A percentile compares a stretch with the other conserved stretches of the same genome.
phyloP scores from a whole-genome alignment of 2,888 invertebrate species.

The Helobdella robusta region DNA sequence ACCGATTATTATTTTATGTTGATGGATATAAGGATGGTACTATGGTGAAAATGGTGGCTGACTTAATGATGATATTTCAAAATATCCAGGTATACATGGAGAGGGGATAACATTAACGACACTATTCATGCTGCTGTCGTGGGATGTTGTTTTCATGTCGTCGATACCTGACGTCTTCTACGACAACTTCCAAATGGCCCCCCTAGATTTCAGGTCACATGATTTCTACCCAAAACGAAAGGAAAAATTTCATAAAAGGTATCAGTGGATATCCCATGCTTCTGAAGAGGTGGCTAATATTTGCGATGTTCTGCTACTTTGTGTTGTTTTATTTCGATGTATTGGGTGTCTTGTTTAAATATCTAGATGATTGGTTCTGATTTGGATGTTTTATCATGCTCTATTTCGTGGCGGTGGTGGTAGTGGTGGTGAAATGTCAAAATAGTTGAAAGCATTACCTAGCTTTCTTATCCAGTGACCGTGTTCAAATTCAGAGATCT shows the following conservation, averaged over 20 bases:
- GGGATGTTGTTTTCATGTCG: constrained; percentile 64
- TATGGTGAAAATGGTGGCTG: neutral
- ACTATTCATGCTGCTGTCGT: constrained; percentile 63
- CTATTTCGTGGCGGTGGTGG: neutral
- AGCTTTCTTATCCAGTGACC: neutral
- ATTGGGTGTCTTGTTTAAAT: neutral
- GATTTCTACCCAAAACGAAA: constrained; percentile 62
- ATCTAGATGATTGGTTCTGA: neutral
- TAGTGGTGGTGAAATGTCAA: neutral
- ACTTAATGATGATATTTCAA: neutral
- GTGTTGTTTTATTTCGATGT: too few species aligned
- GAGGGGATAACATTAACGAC: constrained; percentile 61
- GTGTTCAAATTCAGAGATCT: neutral
- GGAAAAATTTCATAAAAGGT: constrained; percentile 28
- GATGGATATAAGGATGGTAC: neutral
- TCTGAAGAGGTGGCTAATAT: too few species aligned
- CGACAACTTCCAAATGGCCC: constrained; percentile 60
- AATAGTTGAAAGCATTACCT: neutral
- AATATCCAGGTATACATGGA: constrained; percentile 59
- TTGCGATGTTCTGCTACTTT: too few species aligned
- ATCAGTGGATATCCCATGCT: too few species aligned
- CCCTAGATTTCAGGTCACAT: constrained; percentile 62
- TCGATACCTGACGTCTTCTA: constrained; percentile 61
- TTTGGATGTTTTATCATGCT: too few species aligned
- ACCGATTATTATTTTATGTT: neutral